Base-by-base conservation (phyloP, 2,113 vertebrate genomes). In the Pseudonaja textilis region DNA sequence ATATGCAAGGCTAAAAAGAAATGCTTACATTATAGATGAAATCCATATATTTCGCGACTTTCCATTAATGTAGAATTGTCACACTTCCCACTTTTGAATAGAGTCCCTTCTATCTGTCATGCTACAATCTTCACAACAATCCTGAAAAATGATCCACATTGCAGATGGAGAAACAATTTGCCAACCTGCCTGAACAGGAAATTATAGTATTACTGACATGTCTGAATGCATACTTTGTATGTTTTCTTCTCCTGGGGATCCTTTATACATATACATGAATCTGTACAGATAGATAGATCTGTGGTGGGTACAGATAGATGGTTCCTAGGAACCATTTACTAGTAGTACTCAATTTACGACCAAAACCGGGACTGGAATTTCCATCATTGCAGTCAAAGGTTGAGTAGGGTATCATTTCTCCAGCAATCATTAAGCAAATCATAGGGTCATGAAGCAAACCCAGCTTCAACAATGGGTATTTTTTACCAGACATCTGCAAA, bases 1-100 rank as follows among this genome's bases (percentile, higher is more conserved):
- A 93, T 92, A 96, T 89, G 34, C 34, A 57, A 94, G 87, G 93
- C 89, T 91, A 92, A 81, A 90, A 85, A 50, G 94, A 94, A 88
- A 14, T 94, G 96, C 55, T 59, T 74, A 74, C 16, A 39, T 8
- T 34, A 39, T 39, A n/a, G 26, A 10, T 39, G 10, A 64, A 59
- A 47, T 47, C 45, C 4, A 69, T 69, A 69, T 42, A 47, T 57
- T 34, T 39, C n/a, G 5, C 39, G 1, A 42, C 55, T 34, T 59
- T 69, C 45, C 59, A 50, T 5, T 52, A 69, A 69, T 69, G 47
- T 45, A 50, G 52, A 61, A 61, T n/a, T 20, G 3, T 81, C 34
- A 22, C 34, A 22, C n/a, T 81, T 81, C 5, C 69, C n/a, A 39
- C n/a, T 20, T 39, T 22, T n/a, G 8, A n/a, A 50, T 50, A 56